A percentile compares a stretch with the other conserved stretches of the same genome.
Conservation (phyloP, 2,888 invertebrate genomes). For the Eupithecia tripunctaria region DNA sequence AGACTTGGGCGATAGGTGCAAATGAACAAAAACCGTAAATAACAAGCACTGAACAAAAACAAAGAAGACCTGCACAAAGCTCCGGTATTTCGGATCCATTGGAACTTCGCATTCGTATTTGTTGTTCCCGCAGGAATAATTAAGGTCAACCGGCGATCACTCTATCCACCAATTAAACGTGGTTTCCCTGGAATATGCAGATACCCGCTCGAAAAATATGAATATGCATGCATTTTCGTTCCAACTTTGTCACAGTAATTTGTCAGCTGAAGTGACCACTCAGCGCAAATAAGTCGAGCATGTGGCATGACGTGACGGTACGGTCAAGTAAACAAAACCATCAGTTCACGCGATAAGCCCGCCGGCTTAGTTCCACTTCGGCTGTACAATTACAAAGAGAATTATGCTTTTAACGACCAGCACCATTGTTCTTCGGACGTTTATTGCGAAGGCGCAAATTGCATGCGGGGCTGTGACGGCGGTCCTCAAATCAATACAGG, state of each 20-base stretch:
- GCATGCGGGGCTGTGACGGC: constrained; percentile 49
- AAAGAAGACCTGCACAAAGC: constrained; percentile 27
- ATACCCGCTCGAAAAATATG: constrained; percentile 26
- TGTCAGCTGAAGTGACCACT: constrained; percentile 43
- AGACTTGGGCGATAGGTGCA: constrained; percentile 13
- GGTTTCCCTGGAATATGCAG: constrained; percentile 24
- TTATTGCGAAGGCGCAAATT: constrained; percentile 57
- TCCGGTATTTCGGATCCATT: constrained; percentile 27
- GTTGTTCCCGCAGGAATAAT: constrained; percentile 22
- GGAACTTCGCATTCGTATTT: constrained; percentile 23
- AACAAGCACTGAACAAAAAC: constrained; percentile 32
- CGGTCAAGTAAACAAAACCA: constrained; percentile 56
- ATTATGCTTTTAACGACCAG: constrained; percentile 59
- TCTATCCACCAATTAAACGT: constrained; percentile 25
- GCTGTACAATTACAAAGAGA: constrained; percentile 56
- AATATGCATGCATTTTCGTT: constrained; percentile 28
- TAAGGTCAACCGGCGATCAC: constrained; percentile 26
- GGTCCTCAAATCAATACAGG: constrained; percentile 31
- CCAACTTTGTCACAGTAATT: constrained; percentile 35
- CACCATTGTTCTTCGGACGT: constrained; percentile 59
- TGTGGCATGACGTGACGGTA: constrained; percentile 50
- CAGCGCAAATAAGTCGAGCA: constrained; percentile 52
- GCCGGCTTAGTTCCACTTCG: constrained; percentile 41
- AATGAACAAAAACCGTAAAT: constrained; percentile 30
- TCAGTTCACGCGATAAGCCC: constrained; percentile 59